A percentile compares a stretch with the other conserved stretches of the same genome.
Evolutionary conservation across 2,113 vertebrate species (phyloP).

Genomic region (Clarias magur): DNA sequence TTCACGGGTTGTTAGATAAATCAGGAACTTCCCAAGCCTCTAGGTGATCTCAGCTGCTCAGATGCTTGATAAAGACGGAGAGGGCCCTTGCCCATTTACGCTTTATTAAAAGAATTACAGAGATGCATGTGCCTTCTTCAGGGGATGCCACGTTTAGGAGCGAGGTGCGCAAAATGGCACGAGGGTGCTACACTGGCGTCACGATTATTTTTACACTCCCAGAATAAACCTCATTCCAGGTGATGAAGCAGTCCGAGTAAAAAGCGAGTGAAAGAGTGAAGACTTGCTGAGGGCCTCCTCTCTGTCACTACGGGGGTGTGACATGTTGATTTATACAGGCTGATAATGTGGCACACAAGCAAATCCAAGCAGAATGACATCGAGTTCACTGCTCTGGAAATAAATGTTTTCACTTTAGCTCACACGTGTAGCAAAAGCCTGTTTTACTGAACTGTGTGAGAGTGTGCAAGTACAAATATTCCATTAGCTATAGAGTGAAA

Average conservation of each 20-base stretch:
- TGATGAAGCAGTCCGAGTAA: slow-evolving; percentile 34
- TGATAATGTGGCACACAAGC: slow-evolving; percentile 38
- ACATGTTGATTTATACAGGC: slow-evolving; percentile 59
- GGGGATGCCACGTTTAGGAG: slow-evolving; percentile 63
- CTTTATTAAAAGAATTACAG: slow-evolving; percentile 76
- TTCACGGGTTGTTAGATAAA: slow-evolving; percentile 74
- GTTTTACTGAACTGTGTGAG: slow-evolving; percentile 38
- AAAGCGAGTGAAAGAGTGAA: background rate
- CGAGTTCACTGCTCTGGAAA: slow-evolving; percentile 38
- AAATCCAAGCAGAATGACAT: slow-evolving; percentile 25
- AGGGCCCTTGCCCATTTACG: slow-evolving; percentile 71
- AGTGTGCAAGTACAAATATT: slow-evolving; percentile 39
- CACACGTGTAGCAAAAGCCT: slow-evolving; percentile 35
- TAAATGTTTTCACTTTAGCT: slow-evolving; percentile 48
- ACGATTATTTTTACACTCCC: slow-evolving; percentile 65
- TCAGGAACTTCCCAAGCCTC: slow-evolving; percentile 71
- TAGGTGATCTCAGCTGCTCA: slow-evolving; percentile 72
- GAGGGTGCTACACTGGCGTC: slow-evolving; percentile 59
- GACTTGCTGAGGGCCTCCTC: slow-evolving; percentile 10
- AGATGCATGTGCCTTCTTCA: slow-evolving; percentile 63
- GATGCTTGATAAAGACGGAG: slow-evolving; percentile 69
- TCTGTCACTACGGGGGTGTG: slow-evolving; percentile 19
- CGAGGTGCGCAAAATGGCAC: slow-evolving; percentile 63
- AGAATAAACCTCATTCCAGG: slow-evolving; percentile 56
- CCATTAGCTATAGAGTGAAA: slow-evolving; percentile 48